phyloP scores from a whole-genome alignment of 2,113 vertebrate genomes.

The Calyptomena viridis region DNA sequence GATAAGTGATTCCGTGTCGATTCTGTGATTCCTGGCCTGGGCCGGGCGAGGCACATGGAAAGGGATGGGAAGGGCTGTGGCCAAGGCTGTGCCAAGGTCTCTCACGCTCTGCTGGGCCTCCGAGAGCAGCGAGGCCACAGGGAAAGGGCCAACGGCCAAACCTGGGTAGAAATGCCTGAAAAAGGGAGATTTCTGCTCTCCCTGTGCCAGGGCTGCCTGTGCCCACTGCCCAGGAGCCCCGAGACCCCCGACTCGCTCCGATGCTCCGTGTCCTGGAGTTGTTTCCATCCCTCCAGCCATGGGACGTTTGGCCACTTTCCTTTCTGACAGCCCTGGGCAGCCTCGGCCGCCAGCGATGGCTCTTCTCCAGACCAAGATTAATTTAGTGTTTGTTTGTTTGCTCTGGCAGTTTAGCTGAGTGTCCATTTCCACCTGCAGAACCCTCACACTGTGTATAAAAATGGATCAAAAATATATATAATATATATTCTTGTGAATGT shows the following conservation, averaged over 20 bases:
- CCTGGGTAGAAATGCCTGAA: neutral
- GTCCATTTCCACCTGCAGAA: constrained; percentile 51
- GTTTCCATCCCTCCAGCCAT: accelerated
- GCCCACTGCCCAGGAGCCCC: accelerated
- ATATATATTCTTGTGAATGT: constrained; percentile 76
- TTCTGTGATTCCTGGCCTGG: neutral
- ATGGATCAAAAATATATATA: constrained; percentile 35
- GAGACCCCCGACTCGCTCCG: accelerated
- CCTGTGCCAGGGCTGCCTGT: accelerated
- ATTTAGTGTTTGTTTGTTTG: constrained; percentile 7
- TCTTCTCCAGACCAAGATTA: neutral
- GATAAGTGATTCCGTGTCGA: neutral
- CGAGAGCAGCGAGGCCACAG: accelerated
- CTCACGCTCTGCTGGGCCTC: neutral
- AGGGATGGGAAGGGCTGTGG: neutral
- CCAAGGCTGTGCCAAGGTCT: neutral
- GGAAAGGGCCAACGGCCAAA: accelerated
- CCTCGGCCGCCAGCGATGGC: neutral
- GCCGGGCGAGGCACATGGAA: accelerated
- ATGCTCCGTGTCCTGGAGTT: accelerated
- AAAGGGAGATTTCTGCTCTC: neutral
- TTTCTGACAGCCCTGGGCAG: neutral
- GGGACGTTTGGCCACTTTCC: neutral
- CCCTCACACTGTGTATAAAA: constrained; percentile 64
- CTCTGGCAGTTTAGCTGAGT: constrained; percentile 41